Conservation (phyloP, 2,797 vertebrate genomes). For the Hozukius guyotensis region DNA sequence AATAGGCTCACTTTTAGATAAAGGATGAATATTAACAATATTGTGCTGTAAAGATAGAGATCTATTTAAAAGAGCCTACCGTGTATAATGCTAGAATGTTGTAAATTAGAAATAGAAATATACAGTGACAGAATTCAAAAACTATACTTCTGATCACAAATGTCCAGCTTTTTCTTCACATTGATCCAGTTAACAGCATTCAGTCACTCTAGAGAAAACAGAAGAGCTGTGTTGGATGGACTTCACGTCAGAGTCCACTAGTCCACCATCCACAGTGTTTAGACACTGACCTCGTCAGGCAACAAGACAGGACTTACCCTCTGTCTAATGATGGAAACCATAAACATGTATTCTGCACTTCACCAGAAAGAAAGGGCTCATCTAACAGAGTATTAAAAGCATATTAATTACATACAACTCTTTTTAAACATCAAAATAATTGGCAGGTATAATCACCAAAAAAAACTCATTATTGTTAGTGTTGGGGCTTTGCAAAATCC, state of each 20-base stretch:
- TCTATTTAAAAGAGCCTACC: no score
- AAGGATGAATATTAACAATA: not conserved
- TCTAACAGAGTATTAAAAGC: not conserved
- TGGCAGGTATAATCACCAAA: no score
- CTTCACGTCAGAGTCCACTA: slow-evolving; percentile 9
- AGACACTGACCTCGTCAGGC: not conserved
- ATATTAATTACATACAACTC: not conserved
- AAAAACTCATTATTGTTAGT: no score
- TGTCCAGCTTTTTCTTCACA: no score
- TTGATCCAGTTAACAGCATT: not conserved
- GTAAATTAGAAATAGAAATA: no score
- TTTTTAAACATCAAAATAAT: not conserved
- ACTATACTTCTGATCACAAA: not conserved
- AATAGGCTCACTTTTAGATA: no score
- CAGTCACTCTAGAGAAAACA: not conserved
- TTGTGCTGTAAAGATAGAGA: not conserved
- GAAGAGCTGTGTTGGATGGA: slow-evolving; percentile 17
- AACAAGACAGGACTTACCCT: not conserved
- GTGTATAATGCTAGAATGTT: not conserved
- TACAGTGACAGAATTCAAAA: no score
- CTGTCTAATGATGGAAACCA: not conserved
- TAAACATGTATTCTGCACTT: not conserved
- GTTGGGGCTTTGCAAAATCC: no score
- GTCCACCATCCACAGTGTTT: slow-evolving; percentile 2
- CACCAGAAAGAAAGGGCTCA: not conserved